Evolutionary conservation across 1,140 invertebrate genomes (phyloP).

Genomic region (Pseudobourletiella spinata): DNA sequence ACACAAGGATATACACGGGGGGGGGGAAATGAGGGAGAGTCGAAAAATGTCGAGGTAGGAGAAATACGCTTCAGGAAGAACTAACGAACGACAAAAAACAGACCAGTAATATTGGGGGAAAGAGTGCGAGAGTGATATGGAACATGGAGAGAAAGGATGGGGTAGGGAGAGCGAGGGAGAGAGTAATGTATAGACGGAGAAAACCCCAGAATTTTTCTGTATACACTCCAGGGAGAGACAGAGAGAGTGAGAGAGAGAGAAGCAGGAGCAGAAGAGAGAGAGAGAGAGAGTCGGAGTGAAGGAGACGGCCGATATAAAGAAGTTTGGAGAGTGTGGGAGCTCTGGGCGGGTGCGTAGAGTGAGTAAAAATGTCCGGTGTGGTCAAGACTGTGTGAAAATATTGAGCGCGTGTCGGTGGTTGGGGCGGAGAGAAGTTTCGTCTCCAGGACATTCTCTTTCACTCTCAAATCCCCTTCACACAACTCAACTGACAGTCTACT

Average conservation of each 20-base stretch:
- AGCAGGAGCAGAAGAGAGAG: too few relatives aligned
- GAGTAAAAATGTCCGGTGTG: conserved; percentile 18
- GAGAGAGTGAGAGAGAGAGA: too few relatives aligned
- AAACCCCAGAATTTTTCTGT: too few relatives aligned
- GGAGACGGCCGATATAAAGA: background rate
- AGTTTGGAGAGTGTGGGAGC: background rate
- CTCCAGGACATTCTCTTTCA: conserved; percentile 3
- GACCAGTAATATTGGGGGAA: background rate
- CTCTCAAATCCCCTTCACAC: background rate
- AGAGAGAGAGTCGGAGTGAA: background rate
- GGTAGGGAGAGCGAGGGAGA: background rate
- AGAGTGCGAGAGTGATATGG: too few relatives aligned
- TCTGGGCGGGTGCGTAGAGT: background rate
- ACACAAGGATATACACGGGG: too few relatives aligned
- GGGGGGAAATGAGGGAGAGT: conserved; percentile 14
- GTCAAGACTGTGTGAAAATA: conserved; percentile 22
- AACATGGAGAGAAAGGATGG: background rate
- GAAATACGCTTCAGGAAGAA: background rate
- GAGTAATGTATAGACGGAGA: too few relatives aligned
- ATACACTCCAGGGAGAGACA: too few relatives aligned
- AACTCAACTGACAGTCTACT: background rate
- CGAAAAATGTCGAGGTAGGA: conserved; percentile 9
- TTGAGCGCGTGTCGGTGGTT: conserved; percentile 18
- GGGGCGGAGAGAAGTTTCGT: conserved; percentile 13
- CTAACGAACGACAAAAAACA: background rate